phyloP scores from a whole-genome alignment of 2,888 invertebrate genomes.

The Piscicola geometra region DNA sequence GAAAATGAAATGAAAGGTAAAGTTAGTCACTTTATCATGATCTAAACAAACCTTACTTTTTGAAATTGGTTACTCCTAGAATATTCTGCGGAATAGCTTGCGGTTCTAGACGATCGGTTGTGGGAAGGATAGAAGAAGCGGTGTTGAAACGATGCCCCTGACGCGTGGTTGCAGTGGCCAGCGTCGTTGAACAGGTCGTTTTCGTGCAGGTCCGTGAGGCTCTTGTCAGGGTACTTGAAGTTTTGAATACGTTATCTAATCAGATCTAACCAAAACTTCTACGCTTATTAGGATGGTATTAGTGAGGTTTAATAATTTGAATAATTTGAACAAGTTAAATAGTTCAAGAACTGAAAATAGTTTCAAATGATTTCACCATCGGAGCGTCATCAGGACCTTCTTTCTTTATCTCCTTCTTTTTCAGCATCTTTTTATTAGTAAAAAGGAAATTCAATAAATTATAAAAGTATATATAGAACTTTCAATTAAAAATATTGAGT shows the following conservation, averaged over 20 bases:
- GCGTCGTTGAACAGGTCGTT: not conserved
- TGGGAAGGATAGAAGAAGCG: slow-evolving; percentile 2
- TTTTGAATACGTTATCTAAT: too few species aligned
- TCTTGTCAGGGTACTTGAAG: not conserved
- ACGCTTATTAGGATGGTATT: too few species aligned
- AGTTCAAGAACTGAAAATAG: not conserved
- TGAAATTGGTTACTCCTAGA: slow-evolving; percentile 3
- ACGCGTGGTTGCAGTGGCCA: not conserved
- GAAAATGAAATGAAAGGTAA: too few species aligned
- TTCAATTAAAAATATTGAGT: too few species aligned
- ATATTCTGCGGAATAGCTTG: not conserved
- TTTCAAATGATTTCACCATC: not conserved
- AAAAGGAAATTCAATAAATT: too few species aligned
- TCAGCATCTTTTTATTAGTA: slow-evolving; percentile 28
- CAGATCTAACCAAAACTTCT: too few species aligned
- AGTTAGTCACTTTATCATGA: too few species aligned
- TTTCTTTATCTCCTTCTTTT: slow-evolving; percentile 37
- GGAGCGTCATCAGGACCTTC: slow-evolving; percentile 32
- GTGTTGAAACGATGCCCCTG: not conserved
- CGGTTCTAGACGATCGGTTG: not conserved
- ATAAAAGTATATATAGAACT: too few species aligned
- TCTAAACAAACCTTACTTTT: not conserved
- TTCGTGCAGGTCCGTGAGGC: not conserved
- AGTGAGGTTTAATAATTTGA: slow-evolving; percentile 1
- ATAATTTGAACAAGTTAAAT: not conserved